Evolutionary conservation across 2,888 invertebrate genomes (phyloP).

Genomic region (Diarsia dahlii): DNA sequence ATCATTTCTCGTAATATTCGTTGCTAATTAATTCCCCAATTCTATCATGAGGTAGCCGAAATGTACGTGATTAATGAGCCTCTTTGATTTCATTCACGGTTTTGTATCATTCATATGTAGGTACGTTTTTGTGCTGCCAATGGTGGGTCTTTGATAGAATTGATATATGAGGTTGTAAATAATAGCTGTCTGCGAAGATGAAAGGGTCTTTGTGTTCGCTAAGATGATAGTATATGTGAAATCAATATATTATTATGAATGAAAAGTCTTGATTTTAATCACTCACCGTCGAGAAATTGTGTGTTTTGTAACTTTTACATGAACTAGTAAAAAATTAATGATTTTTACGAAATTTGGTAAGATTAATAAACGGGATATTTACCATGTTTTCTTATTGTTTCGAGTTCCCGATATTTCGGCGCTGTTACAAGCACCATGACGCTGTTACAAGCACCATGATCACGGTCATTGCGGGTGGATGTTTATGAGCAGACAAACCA

Average conservation of each 20-base stretch:
- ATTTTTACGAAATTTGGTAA: not conserved
- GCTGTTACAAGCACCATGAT: too few species aligned
- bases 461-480: too few species aligned
- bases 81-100: constrained; percentile 46
- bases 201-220: constrained; percentile 14
- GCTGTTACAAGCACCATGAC: too few species aligned
- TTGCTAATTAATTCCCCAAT: constrained; percentile 34
- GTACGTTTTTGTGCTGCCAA: constrained; percentile 13
- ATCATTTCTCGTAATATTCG: not conserved
- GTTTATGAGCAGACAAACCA: too few species aligned
- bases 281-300: not conserved
- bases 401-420: too few species aligned
- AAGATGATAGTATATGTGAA: not conserved
- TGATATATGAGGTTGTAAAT: not conserved
- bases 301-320: too few species aligned
- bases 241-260: not conserved
- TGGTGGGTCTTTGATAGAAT: constrained; percentile 25
- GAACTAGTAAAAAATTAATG: too few species aligned
- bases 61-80: constrained; percentile 42
- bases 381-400: too few species aligned
- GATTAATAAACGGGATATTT: too few species aligned
- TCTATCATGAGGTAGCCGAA: constrained; percentile 2
- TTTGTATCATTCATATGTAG: constrained; percentile 16
- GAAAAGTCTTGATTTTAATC: not conserved
- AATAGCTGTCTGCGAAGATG: not conserved